Percentiles rank a stretch among this genome's conserved stretches.
These are phyloP conservation scores for Onchidella celtica DNA, from an alignment of 2,888 invertebrate genomes.

Conservation along the genomic window DNA sequence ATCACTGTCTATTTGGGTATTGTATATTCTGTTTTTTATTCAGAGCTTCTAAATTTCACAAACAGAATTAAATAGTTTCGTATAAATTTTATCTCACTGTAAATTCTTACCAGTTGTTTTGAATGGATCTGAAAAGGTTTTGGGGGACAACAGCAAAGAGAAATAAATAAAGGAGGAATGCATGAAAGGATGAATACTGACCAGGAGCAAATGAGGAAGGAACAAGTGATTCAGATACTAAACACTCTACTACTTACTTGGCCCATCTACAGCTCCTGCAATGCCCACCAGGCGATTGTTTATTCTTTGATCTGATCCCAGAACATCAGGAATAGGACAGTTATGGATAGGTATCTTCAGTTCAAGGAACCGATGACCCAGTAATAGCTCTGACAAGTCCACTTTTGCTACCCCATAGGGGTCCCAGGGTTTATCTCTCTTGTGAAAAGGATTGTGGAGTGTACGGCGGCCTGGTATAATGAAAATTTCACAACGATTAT, in stretches of 20 bases:
- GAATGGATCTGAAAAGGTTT: too few relatives aligned
- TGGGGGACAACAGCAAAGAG: too few relatives aligned
- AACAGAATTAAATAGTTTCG: too few relatives aligned
- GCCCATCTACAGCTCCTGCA: constrained; percentile 78
- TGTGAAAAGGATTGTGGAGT: constrained; percentile 75
- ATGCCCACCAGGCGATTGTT: constrained; percentile 72
- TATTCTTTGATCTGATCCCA: constrained; percentile 61
- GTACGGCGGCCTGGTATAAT: constrained; percentile 71
- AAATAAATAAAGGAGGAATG: too few relatives aligned
- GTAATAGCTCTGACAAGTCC: constrained; percentile 76
- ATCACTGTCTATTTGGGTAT: too few relatives aligned
- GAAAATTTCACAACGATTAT: neutral
- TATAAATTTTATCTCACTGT: too few relatives aligned
- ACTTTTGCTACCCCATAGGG: constrained; percentile 77
- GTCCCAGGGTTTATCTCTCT: constrained; percentile 77
- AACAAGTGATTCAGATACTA: too few relatives aligned
- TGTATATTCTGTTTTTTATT: too few relatives aligned
- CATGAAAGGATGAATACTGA: too few relatives aligned
- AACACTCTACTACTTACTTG: constrained; percentile 64
- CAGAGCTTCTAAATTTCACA: too few relatives aligned
- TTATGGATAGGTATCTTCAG: constrained; percentile 75
- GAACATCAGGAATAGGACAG: constrained; percentile 74
- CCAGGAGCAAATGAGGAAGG: too few relatives aligned
- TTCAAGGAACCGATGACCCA: constrained; percentile 75
- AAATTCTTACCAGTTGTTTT: too few relatives aligned